Conservation (phyloP, 2,888 invertebrate species). For the Habrosyne pyritoides region DNA sequence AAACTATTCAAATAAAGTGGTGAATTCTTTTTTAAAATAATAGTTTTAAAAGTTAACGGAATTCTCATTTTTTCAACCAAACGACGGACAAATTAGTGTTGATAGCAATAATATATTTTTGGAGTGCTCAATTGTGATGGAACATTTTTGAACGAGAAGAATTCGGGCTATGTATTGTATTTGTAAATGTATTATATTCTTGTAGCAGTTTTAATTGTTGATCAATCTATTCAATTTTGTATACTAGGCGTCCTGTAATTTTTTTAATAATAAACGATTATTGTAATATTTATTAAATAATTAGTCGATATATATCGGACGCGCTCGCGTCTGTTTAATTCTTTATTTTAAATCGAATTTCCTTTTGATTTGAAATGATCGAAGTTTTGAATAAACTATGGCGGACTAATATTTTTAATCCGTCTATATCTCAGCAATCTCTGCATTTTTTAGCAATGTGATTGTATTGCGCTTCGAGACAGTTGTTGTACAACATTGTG, state of each 20-base stretch:
- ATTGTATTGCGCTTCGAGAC: neutral
- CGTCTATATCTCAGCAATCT: neutral
- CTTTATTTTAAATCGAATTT: slow-evolving; percentile 3
- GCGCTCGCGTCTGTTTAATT: neutral
- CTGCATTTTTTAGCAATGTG: neutral
- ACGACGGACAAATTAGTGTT: neutral
- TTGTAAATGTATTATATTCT: slow-evolving; percentile 39
- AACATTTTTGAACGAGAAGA: slow-evolving; percentile 15
- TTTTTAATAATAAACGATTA: neutral
- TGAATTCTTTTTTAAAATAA: no score
- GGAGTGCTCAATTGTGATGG: slow-evolving; percentile 34
- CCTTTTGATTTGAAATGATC: slow-evolving; percentile 1
- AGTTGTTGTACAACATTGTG: neutral
- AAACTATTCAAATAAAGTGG: no score
- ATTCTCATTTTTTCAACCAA: neutral
- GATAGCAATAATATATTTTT: slow-evolving; percentile 34
- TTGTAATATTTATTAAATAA: neutral
- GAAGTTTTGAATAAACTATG: neutral
- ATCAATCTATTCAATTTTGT: slow-evolving; percentile 2
- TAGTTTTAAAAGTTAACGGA: neutral
- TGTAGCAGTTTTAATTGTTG: slow-evolving; percentile 25
- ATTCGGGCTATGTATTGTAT: slow-evolving; percentile 8
- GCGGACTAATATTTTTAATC: neutral
- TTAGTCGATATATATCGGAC: neutral
- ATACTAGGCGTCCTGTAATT: slow-evolving; percentile 5